These are phyloP conservation scores for Alloscopus bannaensis DNA, from an alignment of 2,888 invertebrate genomes.

Conservation along the genomic window DNA sequence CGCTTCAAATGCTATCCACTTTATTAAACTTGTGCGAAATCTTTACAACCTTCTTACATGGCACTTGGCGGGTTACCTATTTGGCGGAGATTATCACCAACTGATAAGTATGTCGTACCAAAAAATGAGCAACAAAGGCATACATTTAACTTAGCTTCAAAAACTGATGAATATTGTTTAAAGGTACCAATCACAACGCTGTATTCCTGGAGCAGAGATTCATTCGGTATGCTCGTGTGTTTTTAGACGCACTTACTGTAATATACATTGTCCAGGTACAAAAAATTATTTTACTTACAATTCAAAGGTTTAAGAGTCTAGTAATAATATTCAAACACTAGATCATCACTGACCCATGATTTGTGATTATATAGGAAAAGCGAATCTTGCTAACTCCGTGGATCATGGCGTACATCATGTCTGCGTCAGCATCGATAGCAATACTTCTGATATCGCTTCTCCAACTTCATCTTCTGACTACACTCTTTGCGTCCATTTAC, in stretches of 20 bases:
- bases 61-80: slow-evolving; percentile 55
- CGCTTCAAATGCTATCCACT: slow-evolving; percentile 44
- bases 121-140: too few relatives aligned
- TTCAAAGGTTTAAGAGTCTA: not conserved
- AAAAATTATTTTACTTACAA: not conserved
- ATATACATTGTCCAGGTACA: slow-evolving; percentile 56
- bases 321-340: not conserved
- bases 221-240: slow-evolving; percentile 52
- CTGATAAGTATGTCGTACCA: slow-evolving; percentile 56
- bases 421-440: slow-evolving; percentile 34
- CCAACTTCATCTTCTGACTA: slow-evolving; percentile 45
- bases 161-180: too few relatives aligned
- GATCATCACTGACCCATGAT: not conserved
- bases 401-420: slow-evolving; percentile 57
- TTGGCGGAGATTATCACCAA: slow-evolving; percentile 48
- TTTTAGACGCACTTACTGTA: slow-evolving; percentile 59
- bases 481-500: slow-evolving; percentile 48
- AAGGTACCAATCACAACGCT: slow-evolving; percentile 57
- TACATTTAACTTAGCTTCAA: too few relatives aligned
- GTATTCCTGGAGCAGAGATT: slow-evolving; percentile 45
- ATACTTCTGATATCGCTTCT: slow-evolving; percentile 39
- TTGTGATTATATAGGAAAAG: slow-evolving; percentile 45
- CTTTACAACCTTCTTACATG: slow-evolving; percentile 59
- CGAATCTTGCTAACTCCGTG: slow-evolving; percentile 51
- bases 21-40: slow-evolving; percentile 49